phyloP scores from a whole-genome alignment of 1,140 invertebrate genomes.

The Drosophila persimilis region DNA sequence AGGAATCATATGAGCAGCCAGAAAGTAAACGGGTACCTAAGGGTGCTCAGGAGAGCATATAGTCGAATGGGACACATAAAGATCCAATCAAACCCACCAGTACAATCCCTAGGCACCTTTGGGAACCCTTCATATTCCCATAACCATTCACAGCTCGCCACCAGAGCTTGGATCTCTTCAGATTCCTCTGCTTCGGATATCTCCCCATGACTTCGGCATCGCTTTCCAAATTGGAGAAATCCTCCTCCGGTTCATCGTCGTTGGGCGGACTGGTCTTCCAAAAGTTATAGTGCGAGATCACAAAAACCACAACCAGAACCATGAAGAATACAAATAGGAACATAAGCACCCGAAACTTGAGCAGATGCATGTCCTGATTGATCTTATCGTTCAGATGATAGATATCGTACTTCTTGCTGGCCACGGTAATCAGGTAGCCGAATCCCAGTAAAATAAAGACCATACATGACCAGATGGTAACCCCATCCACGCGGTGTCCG shows the following conservation, averaged over 20 bases:
- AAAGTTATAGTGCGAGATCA: constrained; percentile 19
- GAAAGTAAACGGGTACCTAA: constrained; percentile 6
- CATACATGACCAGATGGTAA: constrained; percentile 36
- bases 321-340: not conserved
- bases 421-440: constrained; percentile 3
- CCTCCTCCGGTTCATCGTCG: accelerated
- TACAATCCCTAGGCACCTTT: not conserved
- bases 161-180: constrained; percentile 22
- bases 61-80: no score
- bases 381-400: not conserved
- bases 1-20: constrained; percentile 21
- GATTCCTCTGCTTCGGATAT: not conserved
- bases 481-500: constrained; percentile 21
- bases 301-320: constrained; percentile 10
- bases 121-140: constrained; percentile 18
- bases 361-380: not conserved
- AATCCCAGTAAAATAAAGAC: constrained; percentile 19
- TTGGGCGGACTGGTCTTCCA: not conserved
- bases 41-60: not conserved
- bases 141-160: constrained; percentile 24
- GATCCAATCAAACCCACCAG: constrained; percentile 12
- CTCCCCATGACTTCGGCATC: constrained; percentile 20
- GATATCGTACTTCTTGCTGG: constrained; percentile 10
- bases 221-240: constrained; percentile 11
- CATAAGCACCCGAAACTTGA: constrained; percentile 8